Evolutionary conservation across 2,888 invertebrate genomes (phyloP).

Genomic region (Notodonta ziczac): DNA sequence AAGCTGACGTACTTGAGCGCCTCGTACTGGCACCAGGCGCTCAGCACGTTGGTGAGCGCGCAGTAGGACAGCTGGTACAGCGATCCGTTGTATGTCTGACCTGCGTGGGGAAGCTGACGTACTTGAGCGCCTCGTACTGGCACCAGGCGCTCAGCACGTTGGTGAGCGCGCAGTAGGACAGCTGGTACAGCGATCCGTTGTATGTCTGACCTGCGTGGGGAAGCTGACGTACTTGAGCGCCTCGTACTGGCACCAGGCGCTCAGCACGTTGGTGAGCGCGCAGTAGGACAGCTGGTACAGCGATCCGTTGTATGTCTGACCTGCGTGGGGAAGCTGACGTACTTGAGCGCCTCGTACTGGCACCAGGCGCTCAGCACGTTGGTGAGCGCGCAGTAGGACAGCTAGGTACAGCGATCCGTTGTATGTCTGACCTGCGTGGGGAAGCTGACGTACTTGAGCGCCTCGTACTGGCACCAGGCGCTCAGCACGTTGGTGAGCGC

Average conservation of each 20-base stretch:
- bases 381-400: conserved; percentile 97
- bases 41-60: conserved; percentile 98
- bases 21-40: conserved; percentile 99
- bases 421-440: conserved; percentile 92
- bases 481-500: conserved; percentile 99
- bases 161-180: conserved; percentile 97
- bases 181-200: conserved; percentile 90
- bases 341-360: conserved; percentile 99
- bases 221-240: conserved; percentile 99
- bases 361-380: conserved; percentile 99
- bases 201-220: conserved; percentile 92
- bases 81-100: conserved; percentile 82
- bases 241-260: conserved; percentile 99
- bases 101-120: conserved; percentile 99
- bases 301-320: conserved; percentile 64
- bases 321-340: conserved; percentile 99
- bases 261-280: conserved; percentile 98
- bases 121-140: conserved; percentile 99
- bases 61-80: conserved; percentile 98
- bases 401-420: conserved; percentile 93
- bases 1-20: conserved; percentile 99
- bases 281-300: conserved; percentile 96
- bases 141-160: conserved; percentile 99
- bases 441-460: conserved; percentile 98
- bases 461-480: conserved; percentile 99